phyloP scores from a whole-genome alignment of 30 jellyfish, hydroid and myxozoan genomes.

The Hydractinia symbiolongicarpus region DNA sequence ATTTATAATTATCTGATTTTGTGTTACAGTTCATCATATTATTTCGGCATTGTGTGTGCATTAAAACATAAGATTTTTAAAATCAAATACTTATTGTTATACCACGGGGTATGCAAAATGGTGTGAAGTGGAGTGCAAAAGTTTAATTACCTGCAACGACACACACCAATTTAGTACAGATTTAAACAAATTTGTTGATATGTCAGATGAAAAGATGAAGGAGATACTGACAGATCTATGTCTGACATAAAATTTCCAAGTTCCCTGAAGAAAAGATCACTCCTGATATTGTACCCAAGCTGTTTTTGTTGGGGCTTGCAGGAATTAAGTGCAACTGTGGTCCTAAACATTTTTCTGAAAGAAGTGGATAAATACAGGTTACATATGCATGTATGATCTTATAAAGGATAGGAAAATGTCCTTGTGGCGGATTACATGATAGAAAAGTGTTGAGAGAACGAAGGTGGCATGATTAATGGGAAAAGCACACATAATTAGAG shows the following conservation, averaged over 20 bases:
- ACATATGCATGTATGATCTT: constrained; percentile 48
- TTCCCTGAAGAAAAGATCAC: constrained; percentile 31
- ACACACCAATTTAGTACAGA: background rate
- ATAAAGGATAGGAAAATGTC: constrained; percentile 53
- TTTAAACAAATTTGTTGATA: background rate
- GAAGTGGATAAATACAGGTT: constrained; percentile 44
- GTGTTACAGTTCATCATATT: background rate
- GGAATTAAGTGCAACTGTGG: constrained; percentile 29
- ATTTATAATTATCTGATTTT: background rate
- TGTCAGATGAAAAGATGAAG: background rate
- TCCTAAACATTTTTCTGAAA: constrained; percentile 3
- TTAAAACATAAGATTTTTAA: background rate
- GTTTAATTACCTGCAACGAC: background rate
- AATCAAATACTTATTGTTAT: background rate
- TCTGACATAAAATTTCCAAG: constrained; percentile 10
- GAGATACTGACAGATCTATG: constrained; percentile 19
- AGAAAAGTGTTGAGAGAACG: constrained; percentile 20
- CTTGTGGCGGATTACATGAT: constrained; percentile 49
- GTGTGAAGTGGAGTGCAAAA: too few relatives aligned
- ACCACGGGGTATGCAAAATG: background rate
- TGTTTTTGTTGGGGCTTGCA: constrained; percentile 26
- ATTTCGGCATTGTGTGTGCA: too few relatives aligned
- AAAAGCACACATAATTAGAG: constrained; percentile 48
- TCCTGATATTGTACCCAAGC: constrained; percentile 40
- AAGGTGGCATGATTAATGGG: constrained; percentile 55